Conservation (phyloP, 1,140 invertebrate species). For the Delia radicum region DNA sequence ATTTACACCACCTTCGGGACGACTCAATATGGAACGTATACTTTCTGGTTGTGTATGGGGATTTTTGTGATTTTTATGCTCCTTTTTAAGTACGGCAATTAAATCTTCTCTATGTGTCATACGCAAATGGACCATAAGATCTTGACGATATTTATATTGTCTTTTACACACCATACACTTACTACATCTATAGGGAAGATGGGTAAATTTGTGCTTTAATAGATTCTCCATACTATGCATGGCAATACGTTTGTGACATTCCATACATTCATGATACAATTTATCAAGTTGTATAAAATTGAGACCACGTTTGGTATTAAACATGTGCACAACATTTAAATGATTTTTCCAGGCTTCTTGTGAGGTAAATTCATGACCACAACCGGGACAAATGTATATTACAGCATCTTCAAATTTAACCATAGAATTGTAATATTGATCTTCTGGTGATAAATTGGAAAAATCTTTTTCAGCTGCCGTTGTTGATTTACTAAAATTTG, state of each 20-base stretch:
- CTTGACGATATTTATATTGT: slow-evolving; percentile 52
- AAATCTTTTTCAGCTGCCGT: neutral
- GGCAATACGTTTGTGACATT: slow-evolving; percentile 48
- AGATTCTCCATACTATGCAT: slow-evolving; percentile 53
- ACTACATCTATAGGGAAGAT: slow-evolving; percentile 45
- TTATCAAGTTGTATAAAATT: slow-evolving; percentile 50
- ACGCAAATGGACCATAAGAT: slow-evolving; percentile 51
- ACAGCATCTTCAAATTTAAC: slow-evolving; percentile 51
- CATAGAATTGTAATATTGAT: slow-evolving; percentile 3
- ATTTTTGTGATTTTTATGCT: neutral
- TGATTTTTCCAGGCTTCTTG: slow-evolving; percentile 50
- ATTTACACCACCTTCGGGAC: neutral
- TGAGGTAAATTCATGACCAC: slow-evolving; percentile 41
- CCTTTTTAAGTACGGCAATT: slow-evolving; percentile 31
- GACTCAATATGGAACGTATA: neutral
- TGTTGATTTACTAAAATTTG: neutral
- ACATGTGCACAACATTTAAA: slow-evolving; percentile 46
- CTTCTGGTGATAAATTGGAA: neutral
- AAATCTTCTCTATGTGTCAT: slow-evolving; percentile 47
- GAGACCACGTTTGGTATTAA: slow-evolving; percentile 44
- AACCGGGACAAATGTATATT: slow-evolving; percentile 47
- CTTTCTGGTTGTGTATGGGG: neutral
- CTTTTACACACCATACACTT: slow-evolving; percentile 48
- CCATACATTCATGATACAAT: slow-evolving; percentile 46
- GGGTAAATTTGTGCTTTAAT: slow-evolving; percentile 52